Evolutionary conservation across 2,797 vertebrate species (phyloP), one percentile per base, ranked within the genome.

Genomic region (Sciaenops ocellatus): DNA sequence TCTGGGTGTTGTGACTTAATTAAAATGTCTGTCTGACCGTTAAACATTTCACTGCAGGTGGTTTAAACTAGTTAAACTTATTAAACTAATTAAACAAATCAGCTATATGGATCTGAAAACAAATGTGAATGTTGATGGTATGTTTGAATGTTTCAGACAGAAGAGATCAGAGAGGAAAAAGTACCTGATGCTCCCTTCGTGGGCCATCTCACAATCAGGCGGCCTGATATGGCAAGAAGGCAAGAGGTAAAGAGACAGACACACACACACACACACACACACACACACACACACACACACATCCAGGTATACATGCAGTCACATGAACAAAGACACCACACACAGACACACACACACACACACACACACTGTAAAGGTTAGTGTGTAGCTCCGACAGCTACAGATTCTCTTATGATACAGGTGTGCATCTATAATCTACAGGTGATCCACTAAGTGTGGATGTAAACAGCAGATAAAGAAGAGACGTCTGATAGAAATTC

Each of bases 131-230:
- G 54, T 61, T 73, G 41, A 30, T 16, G 34, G 24, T 34, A 17
- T 42, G 59, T 68, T 44, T 63, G n/a, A 48, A 78, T 75, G 66
- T 46, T 79, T 73, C 0, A 67, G 48, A 34, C 11, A 63, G 46
- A 70, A 38, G 63, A 82, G 61, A 67, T 54, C 67, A 50, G 66
- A 86, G 72, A 82, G 70, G 42, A 15, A 9, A 86, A 84, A 94
- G 93, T 97, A 98, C 96, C 96, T 97, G 92, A 91, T 89, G 78
- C 84, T 93, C 94, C 92, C 93, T 80, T 95, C 94, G 93, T 94
- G 84, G 93, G 88, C 84, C 93, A 89, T 84, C 91, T 96, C 94
- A 95, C 92, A 93, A 90, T 95, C 95, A 94, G 96, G 94, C 73
- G 91, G 94, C 91, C 97, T 97, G 95, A 96, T 95, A 90, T 88